Evolutionary conservation across 1,140 invertebrate genomes (phyloP).

Genomic region (Drosophila athabasca): DNA sequence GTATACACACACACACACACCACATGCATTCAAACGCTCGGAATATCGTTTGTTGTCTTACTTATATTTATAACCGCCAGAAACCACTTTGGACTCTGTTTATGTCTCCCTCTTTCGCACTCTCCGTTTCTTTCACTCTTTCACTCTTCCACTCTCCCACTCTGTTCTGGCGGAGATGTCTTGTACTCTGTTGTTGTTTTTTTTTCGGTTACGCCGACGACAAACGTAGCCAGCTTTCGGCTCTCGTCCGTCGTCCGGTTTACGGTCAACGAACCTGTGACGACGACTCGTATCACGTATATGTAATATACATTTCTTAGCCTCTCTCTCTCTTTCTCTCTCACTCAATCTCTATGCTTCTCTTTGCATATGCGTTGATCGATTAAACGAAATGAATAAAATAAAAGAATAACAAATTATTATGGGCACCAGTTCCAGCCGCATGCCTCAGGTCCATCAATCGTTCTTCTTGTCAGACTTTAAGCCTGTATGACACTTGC

Average conservation of each 20-base stretch:
- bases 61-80: slow-evolving; percentile 48
- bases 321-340: slow-evolving; percentile 13
- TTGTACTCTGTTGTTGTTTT: slow-evolving; percentile 25
- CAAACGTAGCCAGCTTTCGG: slow-evolving; percentile 63
- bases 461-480: slow-evolving; percentile 4
- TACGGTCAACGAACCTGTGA: slow-evolving; percentile 77
- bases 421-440: slow-evolving; percentile 3
- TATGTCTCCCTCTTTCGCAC: slow-evolving; percentile 27
- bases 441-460: slow-evolving; percentile 3
- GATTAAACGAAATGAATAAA: slow-evolving; percentile 64
- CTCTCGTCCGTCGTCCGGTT: slow-evolving; percentile 75
- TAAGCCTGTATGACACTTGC: too few species aligned
- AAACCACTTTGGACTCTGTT: slow-evolving; percentile 55
- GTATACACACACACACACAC: not conserved
- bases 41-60: slow-evolving; percentile 34
- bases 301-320: slow-evolving; percentile 44
- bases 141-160: slow-evolving; percentile 2
- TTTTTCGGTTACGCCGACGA: slow-evolving; percentile 50
- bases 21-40: not conserved
- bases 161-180: slow-evolving; percentile 15
- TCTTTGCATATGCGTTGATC: slow-evolving; percentile 67
- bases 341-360: not conserved
- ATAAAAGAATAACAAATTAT: slow-evolving; percentile 69
- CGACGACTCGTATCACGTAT: slow-evolving; percentile 39
- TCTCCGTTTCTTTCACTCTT: slow-evolving; percentile 6